phyloP scores from a whole-genome alignment of 2,797 vertebrate species.

The Lutjanus campechanus region DNA sequence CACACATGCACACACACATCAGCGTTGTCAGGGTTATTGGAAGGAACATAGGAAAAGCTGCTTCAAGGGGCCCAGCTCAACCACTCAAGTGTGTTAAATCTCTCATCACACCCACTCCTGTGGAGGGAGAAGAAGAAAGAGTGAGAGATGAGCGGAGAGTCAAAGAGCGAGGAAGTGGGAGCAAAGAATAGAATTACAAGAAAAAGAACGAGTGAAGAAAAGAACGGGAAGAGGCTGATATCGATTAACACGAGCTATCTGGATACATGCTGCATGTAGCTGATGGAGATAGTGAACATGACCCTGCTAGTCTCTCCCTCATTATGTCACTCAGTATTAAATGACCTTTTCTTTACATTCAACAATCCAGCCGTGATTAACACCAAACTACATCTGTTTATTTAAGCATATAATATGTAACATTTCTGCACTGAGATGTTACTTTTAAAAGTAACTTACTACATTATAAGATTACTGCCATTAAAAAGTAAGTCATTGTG shows the following conservation, averaged over 20 bases:
- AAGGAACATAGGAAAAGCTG: conserved; percentile 56
- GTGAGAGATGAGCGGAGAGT: conserved; percentile 6
- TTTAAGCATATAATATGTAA: no score
- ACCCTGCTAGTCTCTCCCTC: conserved; percentile 11
- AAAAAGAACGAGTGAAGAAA: conserved; percentile 41
- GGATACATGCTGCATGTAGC: conserved; percentile 29
- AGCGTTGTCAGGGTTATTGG: conserved; percentile 47
- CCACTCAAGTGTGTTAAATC: conserved; percentile 69
- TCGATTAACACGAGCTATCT: conserved; percentile 50
- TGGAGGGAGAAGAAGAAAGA: conserved; percentile 25
- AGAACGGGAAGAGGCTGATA: conserved; percentile 50
- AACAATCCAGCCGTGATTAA: neutral
- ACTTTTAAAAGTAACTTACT: no score
- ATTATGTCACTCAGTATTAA: conserved; percentile 30
- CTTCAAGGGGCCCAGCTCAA: conserved; percentile 52
- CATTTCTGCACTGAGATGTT: no score
- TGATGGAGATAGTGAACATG: conserved; percentile 45
- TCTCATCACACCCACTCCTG: conserved; percentile 59
- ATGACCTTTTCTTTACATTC: conserved; percentile 25
- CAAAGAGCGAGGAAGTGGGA: conserved; percentile 39
- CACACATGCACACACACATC: conserved; percentile 16
- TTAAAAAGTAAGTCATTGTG: no score
- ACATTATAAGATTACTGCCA: no score
- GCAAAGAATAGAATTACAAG: conserved; percentile 63
- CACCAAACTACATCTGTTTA: neutral